Base-by-base conservation (phyloP, 2,888 invertebrate genomes). In the Piscicola geometra region DNA sequence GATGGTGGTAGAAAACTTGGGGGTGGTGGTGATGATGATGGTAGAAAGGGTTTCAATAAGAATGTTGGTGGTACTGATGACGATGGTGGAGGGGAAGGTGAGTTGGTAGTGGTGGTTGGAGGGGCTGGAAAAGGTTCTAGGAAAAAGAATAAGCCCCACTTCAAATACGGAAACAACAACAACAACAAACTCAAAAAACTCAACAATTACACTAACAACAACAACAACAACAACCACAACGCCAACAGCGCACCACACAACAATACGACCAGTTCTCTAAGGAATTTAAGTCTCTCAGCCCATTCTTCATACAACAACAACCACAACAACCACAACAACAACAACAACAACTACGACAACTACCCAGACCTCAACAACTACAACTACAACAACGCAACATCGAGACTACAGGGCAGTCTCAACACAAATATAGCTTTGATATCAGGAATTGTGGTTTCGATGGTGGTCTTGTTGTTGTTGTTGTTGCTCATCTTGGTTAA, bases 381-480 rank as follows among this genome's bases (percentile, higher is more conserved):
- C 60, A 18, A 56, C 21, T 3, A 56, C 21, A 3, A 56, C 60
- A 56, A 56, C 3, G n/a, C 60, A 25, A 18, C 25, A 56, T 5
- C 25, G 5, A 56, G 3, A 56, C 3, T n/a, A 18, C 12, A 3
- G 5, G 47, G 52, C 28, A 50, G 50, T 47, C 52, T 56, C 60
- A 56, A 5, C 60, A 56, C 60, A 5, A 56, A 56, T 21, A 56
- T 56, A 3, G 60, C 60, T 56, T n/a, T 56, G n/a, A 56, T 56
- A 9, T 18, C 60, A 18, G n/a, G 60, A 9, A 56, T 56, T n/a
- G 12, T 56, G 3, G n/a, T 56, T 15, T 5, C 60, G 5, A 56
- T 21, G 60, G 25, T 21, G 3, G 60, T 56, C 3, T 25, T 56
- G 21, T 25, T 56, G 25, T 56, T 56, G 60, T 25, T 56, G 21